A percentile compares a stretch with the other conserved stretches of the same genome.
Conservation (phyloP, 2,113 vertebrate genomes). For the Silurus asotus region DNA sequence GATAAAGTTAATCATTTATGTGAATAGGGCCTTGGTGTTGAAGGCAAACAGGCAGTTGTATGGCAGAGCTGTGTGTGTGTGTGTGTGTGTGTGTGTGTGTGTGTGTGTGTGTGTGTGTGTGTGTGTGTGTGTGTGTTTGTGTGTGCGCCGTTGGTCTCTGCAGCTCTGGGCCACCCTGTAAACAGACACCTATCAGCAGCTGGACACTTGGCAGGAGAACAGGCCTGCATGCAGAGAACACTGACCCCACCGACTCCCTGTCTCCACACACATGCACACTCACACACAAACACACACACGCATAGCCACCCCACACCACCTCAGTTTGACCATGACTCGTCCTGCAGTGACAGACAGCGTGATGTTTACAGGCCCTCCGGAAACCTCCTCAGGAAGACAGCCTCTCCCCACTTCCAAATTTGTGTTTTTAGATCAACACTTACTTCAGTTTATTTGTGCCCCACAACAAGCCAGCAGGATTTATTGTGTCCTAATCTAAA, state of each 20-base stretch:
- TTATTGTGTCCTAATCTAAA: constrained; percentile 85
- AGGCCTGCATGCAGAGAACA: constrained; percentile 70
- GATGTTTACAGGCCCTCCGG: constrained; percentile 90
- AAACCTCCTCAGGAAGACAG: constrained; percentile 80
- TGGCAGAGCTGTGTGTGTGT: constrained; percentile 37
- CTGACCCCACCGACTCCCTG: constrained; percentile 75
- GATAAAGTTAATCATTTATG: constrained; percentile 49
- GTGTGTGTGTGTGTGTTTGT: constrained; percentile 17
- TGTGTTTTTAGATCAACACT: constrained; percentile 94
- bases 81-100: constrained; percentile 22
- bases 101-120: constrained; percentile 14
- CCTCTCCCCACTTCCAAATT: constrained; percentile 73
- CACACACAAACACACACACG: constrained; percentile 56
- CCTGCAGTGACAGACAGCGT: constrained; percentile 78
- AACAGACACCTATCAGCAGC: constrained; percentile 82
- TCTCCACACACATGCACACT: constrained; percentile 55
- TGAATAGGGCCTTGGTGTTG: constrained; percentile 38
- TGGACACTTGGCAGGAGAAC: constrained; percentile 82
- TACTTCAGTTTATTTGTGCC: constrained; percentile 87
- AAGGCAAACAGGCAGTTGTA: constrained; percentile 53
- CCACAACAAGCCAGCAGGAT: constrained; percentile 82
- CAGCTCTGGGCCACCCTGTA: constrained; percentile 56
- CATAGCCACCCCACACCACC: constrained; percentile 54
- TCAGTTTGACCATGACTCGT: constrained; percentile 55
- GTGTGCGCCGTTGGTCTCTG: constrained; percentile 40